Conservation (phyloP, 2,888 invertebrate genomes). For the Drosophila limbata region DNA sequence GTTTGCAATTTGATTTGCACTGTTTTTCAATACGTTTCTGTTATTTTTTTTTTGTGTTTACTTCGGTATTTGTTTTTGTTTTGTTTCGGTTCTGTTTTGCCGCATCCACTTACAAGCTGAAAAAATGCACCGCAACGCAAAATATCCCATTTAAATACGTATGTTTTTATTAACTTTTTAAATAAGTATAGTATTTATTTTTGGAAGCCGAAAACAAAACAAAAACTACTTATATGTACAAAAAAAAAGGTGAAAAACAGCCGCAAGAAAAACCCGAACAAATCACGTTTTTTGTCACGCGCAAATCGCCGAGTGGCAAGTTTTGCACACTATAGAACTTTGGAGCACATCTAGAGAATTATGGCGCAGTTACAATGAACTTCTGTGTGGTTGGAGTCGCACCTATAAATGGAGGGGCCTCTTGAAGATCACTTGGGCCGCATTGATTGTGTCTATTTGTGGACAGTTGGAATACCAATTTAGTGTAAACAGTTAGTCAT, state of each 20-base stretch:
- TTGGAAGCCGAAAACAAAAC: constrained; percentile 34
- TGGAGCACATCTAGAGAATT: constrained; percentile 23
- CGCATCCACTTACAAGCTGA: constrained; percentile 66
- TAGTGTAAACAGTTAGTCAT: not conserved
- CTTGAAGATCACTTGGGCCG: constrained; percentile 28
- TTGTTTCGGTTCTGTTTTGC: constrained; percentile 20
- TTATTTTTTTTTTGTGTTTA: not conserved
- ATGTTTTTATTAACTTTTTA: constrained; percentile 44
- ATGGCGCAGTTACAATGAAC: constrained; percentile 38
- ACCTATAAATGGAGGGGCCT: constrained; percentile 18
- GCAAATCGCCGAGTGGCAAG: constrained; percentile 36
- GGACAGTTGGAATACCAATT: not conserved
- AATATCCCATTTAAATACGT: constrained; percentile 45
- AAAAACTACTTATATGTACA: not conserved
- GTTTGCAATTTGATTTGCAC: constrained; percentile 63
- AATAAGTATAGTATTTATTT: constrained; percentile 63
- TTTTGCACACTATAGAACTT: constrained; percentile 16
- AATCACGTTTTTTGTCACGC: constrained; percentile 65
- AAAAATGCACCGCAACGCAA: constrained; percentile 64
- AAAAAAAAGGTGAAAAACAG: constrained; percentile 16
- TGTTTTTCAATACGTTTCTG: constrained; percentile 43
- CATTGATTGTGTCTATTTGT: not conserved
- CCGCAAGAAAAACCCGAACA: constrained; percentile 7
- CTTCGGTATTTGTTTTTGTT: not conserved
- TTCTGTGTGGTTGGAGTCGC: constrained; percentile 5